phyloP scores from a whole-genome alignment of 2,888 invertebrate genomes.

The Machimus rusticus region DNA sequence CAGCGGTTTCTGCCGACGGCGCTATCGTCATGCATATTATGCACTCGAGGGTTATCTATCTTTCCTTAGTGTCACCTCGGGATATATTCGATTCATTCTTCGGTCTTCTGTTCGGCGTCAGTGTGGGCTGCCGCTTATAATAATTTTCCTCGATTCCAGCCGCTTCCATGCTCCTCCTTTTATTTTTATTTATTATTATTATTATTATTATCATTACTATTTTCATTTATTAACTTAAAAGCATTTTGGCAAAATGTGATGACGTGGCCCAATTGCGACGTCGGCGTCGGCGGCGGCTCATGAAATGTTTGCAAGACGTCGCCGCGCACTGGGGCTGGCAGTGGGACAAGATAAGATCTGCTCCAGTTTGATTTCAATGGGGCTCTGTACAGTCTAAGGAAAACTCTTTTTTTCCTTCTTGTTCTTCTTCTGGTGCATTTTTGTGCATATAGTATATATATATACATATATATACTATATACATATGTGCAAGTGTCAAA shows the following conservation, averaged over 20 bases:
- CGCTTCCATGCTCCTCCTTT: background rate
- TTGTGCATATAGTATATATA: background rate
- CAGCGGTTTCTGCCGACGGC: slow-evolving; percentile 31
- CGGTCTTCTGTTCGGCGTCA: background rate
- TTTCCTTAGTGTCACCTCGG: slow-evolving; percentile 29
- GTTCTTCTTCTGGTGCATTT: background rate
- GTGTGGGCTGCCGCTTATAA: background rate
- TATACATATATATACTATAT: background rate
- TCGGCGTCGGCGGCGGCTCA: background rate
- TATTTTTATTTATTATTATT: background rate
- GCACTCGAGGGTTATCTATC: slow-evolving; percentile 28
- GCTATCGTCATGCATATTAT: slow-evolving; percentile 27
- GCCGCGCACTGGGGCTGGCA: background rate
- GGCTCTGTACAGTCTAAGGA: background rate
- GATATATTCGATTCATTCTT: slow-evolving; percentile 17
- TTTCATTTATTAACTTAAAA: background rate
- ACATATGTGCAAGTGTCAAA: background rate
- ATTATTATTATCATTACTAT: background rate
- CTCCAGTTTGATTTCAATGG: background rate
- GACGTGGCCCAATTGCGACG: background rate
- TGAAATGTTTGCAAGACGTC: background rate
- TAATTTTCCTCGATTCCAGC: background rate
- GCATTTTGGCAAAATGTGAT: background rate
- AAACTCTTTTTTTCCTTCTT: background rate
- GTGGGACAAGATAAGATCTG: background rate